These are phyloP conservation scores for Henicopernis longicauda DNA, from an alignment of 2,113 vertebrate species.

Conservation along the genomic window DNA sequence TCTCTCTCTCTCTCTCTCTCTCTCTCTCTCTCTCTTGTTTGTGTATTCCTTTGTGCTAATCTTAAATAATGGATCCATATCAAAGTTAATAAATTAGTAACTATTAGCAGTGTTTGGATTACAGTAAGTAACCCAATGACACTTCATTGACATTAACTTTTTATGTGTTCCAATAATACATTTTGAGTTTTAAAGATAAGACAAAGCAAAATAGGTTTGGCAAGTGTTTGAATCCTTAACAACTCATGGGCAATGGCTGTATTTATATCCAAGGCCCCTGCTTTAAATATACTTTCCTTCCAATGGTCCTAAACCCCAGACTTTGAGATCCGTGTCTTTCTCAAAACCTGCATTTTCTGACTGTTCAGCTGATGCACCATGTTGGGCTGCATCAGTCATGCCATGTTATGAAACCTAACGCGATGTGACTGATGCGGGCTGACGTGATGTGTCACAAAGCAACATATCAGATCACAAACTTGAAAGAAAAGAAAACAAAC, in stretches of 20 bases:
- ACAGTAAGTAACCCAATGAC: background rate
- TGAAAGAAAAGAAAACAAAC: conserved; percentile 52
- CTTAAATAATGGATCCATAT: conserved; percentile 57
- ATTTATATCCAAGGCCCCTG: background rate
- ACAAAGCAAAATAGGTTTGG: background rate
- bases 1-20: background rate
- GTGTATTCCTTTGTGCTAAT: conserved; percentile 42
- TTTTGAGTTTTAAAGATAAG: conserved; percentile 8
- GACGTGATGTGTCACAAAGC: conserved; percentile 62
- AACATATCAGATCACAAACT: conserved; percentile 63
- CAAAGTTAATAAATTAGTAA: conserved; percentile 60
- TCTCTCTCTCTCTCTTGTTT: background rate
- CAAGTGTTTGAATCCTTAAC: background rate
- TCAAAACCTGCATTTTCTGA: conserved; percentile 4
- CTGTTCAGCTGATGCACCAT: conserved; percentile 14
- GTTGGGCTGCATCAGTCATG: conserved; percentile 61
- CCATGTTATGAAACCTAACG: conserved; percentile 55
- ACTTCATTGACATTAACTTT: background rate
- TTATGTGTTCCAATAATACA: background rate
- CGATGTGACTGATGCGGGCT: conserved; percentile 63
- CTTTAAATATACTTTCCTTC: background rate
- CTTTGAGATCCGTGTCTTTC: background rate
- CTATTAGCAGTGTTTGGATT: conserved; percentile 40
- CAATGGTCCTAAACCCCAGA: background rate
- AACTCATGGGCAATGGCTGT: background rate